A percentile compares a stretch with the other conserved stretches of the same genome.
Evolutionary conservation across 2,797 vertebrate genomes (phyloP).

Genomic region (Chloroceryle amazona): DNA sequence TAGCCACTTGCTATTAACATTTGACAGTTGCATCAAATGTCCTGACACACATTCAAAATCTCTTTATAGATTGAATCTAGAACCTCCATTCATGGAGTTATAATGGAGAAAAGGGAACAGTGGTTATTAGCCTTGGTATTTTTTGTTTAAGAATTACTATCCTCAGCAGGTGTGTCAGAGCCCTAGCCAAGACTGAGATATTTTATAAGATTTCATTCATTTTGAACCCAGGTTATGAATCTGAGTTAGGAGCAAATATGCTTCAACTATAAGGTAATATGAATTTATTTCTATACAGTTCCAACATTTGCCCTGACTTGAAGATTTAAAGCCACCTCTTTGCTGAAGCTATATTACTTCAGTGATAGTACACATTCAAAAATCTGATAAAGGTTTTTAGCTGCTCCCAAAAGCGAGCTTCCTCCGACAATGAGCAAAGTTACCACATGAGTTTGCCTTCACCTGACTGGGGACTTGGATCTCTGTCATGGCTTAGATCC

Average conservation of each 20-base stretch:
- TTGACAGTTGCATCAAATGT: background rate
- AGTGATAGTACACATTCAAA: background rate
- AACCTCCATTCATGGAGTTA: background rate
- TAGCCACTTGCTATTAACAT: background rate
- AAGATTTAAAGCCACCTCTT: background rate
- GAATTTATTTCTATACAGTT: background rate
- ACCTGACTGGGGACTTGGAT: background rate
- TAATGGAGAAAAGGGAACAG: fast-evolving
- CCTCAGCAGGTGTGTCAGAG: background rate
- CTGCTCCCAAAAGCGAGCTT: background rate
- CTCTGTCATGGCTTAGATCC: background rate
- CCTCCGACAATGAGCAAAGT: background rate
- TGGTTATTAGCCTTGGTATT: background rate
- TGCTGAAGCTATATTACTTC: background rate
- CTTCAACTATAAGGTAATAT: background rate
- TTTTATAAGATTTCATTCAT: background rate
- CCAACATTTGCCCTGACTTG: background rate
- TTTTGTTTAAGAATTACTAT: background rate
- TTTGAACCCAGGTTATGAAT: background rate
- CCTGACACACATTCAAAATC: background rate
- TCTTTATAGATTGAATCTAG: background rate
- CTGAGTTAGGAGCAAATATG: background rate
- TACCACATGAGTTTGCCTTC: background rate
- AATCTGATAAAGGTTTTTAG: background rate
- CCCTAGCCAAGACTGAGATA: no score